Base-by-base conservation (phyloP, 2,113 vertebrate genomes). In the Antigone vipio region DNA sequence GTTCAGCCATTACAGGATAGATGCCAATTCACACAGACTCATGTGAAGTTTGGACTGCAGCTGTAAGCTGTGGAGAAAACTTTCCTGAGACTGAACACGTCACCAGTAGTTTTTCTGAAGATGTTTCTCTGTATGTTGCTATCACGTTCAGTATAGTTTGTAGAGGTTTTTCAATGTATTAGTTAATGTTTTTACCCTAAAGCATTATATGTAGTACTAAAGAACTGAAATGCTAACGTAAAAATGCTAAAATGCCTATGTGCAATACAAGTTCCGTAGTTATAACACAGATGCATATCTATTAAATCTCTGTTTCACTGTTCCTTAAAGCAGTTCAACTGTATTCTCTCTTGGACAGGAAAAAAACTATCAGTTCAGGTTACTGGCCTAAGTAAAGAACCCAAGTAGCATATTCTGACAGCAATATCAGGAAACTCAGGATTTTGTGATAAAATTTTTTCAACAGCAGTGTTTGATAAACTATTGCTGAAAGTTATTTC, bases 11-110 rank as follows among this genome's bases (percentile, higher is more conserved):
- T 93, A 14, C 59, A 77, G 78, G 85, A 76, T 6, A 42, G 55
- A 62, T 80, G 81, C 71, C 74, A 97, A 71, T 89, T 92, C 89
- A 79, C 72, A 82, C 92, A 94, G 89, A 20, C 50, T 84, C 16
- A 6, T 84, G 67, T 84, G 80, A 76, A 92, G 67, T 55, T 86
- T 88, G 72, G 53, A 42, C 76, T 76, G 74, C 80, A 94, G 81
- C 88, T 94, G 82, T 78, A 82, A 62, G 35, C 69, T 60, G 52
- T 45, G 59, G 30, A 64, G 73, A 68, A 67, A 44, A 11, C 34
- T 83, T 80, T 59, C 35, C 73, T 55, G 80, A 78, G 32, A 3
- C 2, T 42, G 88, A 72, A 55, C 76, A 49, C 8, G 9, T 96
- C 76, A 84, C 53, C 60, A 72, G 55, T 15, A 71, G 59, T 58